Percentiles rank a stretch among this genome's conserved stretches.
Evolutionary conservation across 2,888 invertebrate species (phyloP).

Genomic region (Abrostola triplasia): DNA sequence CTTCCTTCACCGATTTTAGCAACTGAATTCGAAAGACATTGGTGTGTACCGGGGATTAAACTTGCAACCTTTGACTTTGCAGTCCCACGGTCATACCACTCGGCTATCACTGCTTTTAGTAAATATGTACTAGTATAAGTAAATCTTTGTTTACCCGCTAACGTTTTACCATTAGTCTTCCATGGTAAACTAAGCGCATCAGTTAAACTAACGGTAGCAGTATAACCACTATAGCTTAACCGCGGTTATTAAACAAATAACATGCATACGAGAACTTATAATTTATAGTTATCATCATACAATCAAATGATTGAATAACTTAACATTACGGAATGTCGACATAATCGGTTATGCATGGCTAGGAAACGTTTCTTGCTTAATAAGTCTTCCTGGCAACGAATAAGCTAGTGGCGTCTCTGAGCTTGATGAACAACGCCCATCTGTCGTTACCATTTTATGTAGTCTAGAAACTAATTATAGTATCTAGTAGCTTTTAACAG

Average conservation of each 20-base stretch:
- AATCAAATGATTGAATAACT: constrained; percentile 43
- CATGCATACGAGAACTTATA: constrained; percentile 25
- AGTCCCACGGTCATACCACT: too few relatives aligned
- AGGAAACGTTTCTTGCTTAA: constrained; percentile 33
- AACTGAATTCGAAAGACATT: too few relatives aligned
- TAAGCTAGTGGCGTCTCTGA: constrained; percentile 7
- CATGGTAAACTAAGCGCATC: constrained; percentile 23
- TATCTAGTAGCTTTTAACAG: too few relatives aligned
- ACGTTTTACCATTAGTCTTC: constrained; percentile 16
- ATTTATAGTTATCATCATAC: constrained; percentile 35
- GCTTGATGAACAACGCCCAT: neutral
- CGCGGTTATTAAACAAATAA: constrained; percentile 26
- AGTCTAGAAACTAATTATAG: too few relatives aligned
- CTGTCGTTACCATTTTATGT: neutral
- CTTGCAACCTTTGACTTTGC: too few relatives aligned
- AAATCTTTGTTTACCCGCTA: constrained; percentile 13
- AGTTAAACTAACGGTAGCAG: constrained; percentile 10
- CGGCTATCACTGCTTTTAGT: too few relatives aligned
- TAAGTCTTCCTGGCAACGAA: constrained; percentile 30
- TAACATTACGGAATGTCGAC: constrained; percentile 46
- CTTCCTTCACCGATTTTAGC: too few relatives aligned
- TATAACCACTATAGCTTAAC: constrained; percentile 15
- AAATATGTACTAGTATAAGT: too few relatives aligned
- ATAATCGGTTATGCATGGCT: constrained; percentile 55
- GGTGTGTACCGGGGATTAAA: too few relatives aligned